Base-by-base conservation (phyloP, 2,888 invertebrate species). In the Sialis lutaria region DNA sequence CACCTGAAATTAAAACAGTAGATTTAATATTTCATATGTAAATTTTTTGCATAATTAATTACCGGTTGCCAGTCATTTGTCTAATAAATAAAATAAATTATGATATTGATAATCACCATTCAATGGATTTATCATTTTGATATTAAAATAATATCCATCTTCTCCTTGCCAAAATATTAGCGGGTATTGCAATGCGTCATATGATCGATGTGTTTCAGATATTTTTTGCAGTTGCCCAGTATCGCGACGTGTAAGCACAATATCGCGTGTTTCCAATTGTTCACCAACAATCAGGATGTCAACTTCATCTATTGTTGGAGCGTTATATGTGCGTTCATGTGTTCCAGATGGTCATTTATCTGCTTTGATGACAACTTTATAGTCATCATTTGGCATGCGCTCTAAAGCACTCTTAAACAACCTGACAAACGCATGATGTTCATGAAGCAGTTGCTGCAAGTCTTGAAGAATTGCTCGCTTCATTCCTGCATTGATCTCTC, bases 151-250 rank as follows among this genome's bases (percentile, higher is more conserved):
- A 22, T 22, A 22, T 22, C 22, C 51, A 52, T 54, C 54, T 42
- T 55, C 54, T 44, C 53, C 54, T 50, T 49, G 48, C 47, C 53
- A 54, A 49, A 57, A 57, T 35, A 56, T 47, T 12, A 55, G 40
- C 13, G 55, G 55, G 52, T 67, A 66, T 51, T 61, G 58, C 42
- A 65, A 53, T 30, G 63, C 55, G 49, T 65, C 60, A 49, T 58
- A 62, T 44, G 55, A 55, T 31, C 57, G 54, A 47, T 59, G 59
- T 13, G 55, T 58, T 51, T 60, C 57, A 32, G 41, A 42, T 32
- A 58, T 49, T 41, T 45, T 50, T 46, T 56, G 54, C 39, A 58
- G 49, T 44, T 50, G 46, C n/a, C n/a, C n/a, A n/a, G n/a, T n/a
- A 9, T 30, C 33, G 52, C 39, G 48, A 37, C 53, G 55, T 44